Base-by-base conservation (phyloP, 92 coral and sea anemone genomes). In the Virgularia gustaviana region DNA sequence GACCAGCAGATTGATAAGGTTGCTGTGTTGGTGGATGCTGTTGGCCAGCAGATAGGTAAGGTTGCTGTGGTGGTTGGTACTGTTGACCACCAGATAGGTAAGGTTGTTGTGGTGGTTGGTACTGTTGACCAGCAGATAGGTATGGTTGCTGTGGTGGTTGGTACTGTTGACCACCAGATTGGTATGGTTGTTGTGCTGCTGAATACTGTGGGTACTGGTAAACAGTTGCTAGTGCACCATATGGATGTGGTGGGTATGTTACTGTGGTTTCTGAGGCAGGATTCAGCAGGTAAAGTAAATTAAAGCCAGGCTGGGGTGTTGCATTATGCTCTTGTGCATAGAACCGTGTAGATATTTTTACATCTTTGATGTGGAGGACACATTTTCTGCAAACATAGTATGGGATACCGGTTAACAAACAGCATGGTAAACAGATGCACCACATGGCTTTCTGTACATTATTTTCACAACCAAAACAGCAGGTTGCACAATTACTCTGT, bases 311-410 rank as follows among this genome's bases (percentile, higher is more conserved):
- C 13, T 59, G 75, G 25, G 16, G 13, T 3, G 51, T 47, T 9
- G 55, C 55, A 68, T 68, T 68, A 6, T 68, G 55, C 61, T 68
- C 75, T 0, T 47, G 59, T 11, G 61, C 51, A 12, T 68, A 49
- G 62, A 68, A 68, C 36, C 59, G 54, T 9, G 75, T 55, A 2
- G 60, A 55, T 8, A 68, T 51, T 29, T 68, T 68, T 27, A 29
- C 75, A 47, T 68, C 75, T 68, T 68, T 68, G 32, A 68, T 68
- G 16, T 68, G 49, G 1, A 49, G 75, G 19, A 68, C 75, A 18
- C 75, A 68, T 13, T 31, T 30, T 32, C 75, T 53, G 35, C 75
- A 68, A 49, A 49, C 27, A 24, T 43, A 39, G 39, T 68, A 68
- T 13, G 75, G 75, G 1, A 68, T 47, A 9, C 75, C 75, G 0